Evolutionary conservation across 2,797 vertebrate genomes (phyloP).

Genomic region (Vespertilio murinus): DNA sequence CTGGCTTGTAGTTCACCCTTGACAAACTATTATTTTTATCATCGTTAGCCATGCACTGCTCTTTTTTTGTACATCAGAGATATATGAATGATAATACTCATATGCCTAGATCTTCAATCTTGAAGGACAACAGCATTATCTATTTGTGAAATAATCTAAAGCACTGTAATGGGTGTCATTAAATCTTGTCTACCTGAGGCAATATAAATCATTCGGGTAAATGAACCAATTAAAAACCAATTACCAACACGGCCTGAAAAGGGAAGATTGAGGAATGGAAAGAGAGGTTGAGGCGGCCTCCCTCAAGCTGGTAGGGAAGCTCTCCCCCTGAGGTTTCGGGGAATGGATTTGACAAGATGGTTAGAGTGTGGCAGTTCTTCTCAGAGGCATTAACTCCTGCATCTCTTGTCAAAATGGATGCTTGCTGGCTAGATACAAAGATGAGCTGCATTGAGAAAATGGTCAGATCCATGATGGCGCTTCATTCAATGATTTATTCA

Average conservation of each 20-base stretch:
- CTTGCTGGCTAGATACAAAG: neutral
- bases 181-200: slow-evolving; percentile 80
- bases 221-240: slow-evolving; percentile 82
- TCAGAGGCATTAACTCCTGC: slow-evolving; percentile 24
- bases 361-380: slow-evolving; percentile 60
- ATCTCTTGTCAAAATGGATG: neutral
- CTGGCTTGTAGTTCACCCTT: neutral
- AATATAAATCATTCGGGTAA: slow-evolving; percentile 81
- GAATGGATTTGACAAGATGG: slow-evolving; percentile 66
- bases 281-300: slow-evolving; percentile 36
- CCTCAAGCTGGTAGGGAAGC: slow-evolving; percentile 34
- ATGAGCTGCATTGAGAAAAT: neutral
- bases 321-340: slow-evolving; percentile 68
- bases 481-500: slow-evolving; percentile 12
- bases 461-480: neutral
- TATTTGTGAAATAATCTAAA: slow-evolving; percentile 79
- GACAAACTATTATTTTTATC: slow-evolving; percentile 45
- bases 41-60: neutral
- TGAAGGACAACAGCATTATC: slow-evolving; percentile 78
- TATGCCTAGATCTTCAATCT: slow-evolving; percentile 64
- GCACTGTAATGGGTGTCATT: slow-evolving; percentile 77
- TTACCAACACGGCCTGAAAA: slow-evolving; percentile 75
- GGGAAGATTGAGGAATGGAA: slow-evolving; percentile 71
- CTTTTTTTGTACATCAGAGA: slow-evolving; percentile 50
- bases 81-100: slow-evolving; percentile 44